phyloP scores from a whole-genome alignment of 1,140 invertebrate species.

The Dinothrombium tinctorium region DNA sequence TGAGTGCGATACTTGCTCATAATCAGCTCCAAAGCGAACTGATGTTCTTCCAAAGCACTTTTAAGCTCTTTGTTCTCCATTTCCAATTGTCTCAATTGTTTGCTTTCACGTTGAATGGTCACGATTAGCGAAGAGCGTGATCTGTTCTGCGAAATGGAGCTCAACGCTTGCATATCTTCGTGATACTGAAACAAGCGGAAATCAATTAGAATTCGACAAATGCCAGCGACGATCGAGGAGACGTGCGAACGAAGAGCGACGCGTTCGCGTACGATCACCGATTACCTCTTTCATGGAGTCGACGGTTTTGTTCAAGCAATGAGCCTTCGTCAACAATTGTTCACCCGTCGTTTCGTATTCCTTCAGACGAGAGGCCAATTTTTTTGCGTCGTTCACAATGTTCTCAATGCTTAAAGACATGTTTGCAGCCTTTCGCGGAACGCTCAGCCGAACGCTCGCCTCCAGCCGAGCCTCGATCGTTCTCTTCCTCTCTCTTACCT shows the following conservation, averaged over 20 bases:
- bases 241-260: background rate
- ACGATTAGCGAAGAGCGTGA: no score
- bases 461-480: no score
- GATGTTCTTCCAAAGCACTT: constrained; percentile 72
- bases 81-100: constrained; percentile 8
- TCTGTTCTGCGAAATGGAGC: background rate
- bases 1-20: constrained; percentile 94
- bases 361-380: constrained; percentile 56
- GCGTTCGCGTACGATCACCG: background rate
- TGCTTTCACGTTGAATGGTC: constrained; percentile 3
- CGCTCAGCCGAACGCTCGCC: no score
- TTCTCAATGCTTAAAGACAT: constrained; percentile 62
- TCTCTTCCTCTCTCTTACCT: no score
- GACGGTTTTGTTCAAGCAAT: constrained; percentile 61
- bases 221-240: background rate
- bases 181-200: constrained; percentile 6
- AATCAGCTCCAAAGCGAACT: constrained; percentile 72
- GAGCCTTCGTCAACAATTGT: constrained; percentile 54
- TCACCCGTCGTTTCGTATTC: constrained; percentile 64
- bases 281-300: constrained; percentile 75
- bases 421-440: no score
- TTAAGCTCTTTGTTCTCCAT: constrained; percentile 68
- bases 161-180: background rate
- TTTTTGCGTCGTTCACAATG: constrained; percentile 69
- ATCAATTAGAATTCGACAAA: background rate